These are phyloP conservation scores for Lepisosteus oculatus DNA, from an alignment of 2,113 vertebrate genomes.

Conservation along the genomic window DNA sequence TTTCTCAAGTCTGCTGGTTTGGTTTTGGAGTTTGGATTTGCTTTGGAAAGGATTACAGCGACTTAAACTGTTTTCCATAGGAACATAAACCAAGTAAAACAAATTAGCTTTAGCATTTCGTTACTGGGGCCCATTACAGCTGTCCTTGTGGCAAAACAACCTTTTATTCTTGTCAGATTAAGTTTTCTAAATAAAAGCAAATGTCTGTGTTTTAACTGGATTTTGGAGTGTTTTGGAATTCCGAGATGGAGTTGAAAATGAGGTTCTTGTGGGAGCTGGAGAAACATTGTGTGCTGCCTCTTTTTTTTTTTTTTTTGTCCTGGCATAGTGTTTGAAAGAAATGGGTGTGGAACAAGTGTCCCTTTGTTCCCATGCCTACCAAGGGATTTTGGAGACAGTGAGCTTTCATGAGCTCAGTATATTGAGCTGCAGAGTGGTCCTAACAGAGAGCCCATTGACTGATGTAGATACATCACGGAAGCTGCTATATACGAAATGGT, in stretches of 20 bases:
- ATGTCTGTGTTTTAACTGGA: neutral
- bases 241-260: constrained; percentile 15
- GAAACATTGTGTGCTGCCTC: constrained; percentile 12
- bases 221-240: neutral
- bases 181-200: too few species aligned
- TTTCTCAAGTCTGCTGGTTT: too few species aligned
- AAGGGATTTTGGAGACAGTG: constrained; percentile 15
- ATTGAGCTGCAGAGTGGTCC: neutral
- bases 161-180: too few species aligned
- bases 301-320: constrained; percentile 18
- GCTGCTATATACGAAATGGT: neutral
- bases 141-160: too few species aligned
- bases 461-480: constrained; percentile 10
- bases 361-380: constrained; percentile 20
- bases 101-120: too few species aligned
- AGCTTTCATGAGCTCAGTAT: constrained; percentile 9
- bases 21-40: too few species aligned
- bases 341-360: constrained; percentile 21
- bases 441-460: constrained; percentile 18
- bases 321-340: constrained; percentile 14
- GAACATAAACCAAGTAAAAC: too few species aligned
- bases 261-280: neutral
- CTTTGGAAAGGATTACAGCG: neutral
- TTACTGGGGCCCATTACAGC: too few species aligned
- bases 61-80: too few species aligned